Evolutionary conservation across 2,797 vertebrate genomes (phyloP).

Genomic region (Miichthys miiuy): DNA sequence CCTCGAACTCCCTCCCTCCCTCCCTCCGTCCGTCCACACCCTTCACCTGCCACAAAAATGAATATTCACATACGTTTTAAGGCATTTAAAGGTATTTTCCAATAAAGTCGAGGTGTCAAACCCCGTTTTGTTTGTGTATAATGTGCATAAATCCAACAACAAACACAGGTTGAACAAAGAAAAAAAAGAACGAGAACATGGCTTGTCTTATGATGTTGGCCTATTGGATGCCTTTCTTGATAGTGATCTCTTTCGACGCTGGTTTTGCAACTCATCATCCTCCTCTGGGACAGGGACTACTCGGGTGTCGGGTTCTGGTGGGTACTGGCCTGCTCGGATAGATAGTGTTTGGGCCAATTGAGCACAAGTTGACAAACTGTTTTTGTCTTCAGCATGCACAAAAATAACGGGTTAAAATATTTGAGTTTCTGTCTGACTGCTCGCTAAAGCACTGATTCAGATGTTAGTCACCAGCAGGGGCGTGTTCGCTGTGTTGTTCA

Average conservation of each 20-base stretch:
- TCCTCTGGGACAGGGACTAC: constrained; percentile 88
- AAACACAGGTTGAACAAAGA: constrained; percentile 62
- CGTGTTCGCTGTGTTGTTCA: constrained; percentile 17
- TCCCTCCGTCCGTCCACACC: constrained; percentile 14
- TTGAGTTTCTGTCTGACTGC: neutral
- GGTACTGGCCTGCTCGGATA: constrained; percentile 91
- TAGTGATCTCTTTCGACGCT: constrained; percentile 90
- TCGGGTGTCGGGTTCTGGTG: constrained; percentile 88
- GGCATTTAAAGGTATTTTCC: constrained; percentile 56
- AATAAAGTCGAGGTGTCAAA: constrained; percentile 68
- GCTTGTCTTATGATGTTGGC: constrained; percentile 72
- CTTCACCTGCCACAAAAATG: constrained; percentile 35
- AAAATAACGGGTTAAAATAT: constrained; percentile 47
- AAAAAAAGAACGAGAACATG: neutral
- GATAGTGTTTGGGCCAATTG: constrained; percentile 91
- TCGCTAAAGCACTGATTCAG: neutral
- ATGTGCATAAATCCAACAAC: constrained; percentile 70
- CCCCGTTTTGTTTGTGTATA: constrained; percentile 50
- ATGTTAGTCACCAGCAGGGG: constrained; percentile 32
- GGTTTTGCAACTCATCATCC: constrained; percentile 85
- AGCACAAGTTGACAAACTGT: constrained; percentile 80
- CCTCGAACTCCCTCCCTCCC: constrained; percentile 26
- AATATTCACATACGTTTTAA: constrained; percentile 73
- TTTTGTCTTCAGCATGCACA: constrained; percentile 78
- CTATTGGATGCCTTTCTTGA: constrained; percentile 75